These are phyloP conservation scores for Eolophus roseicapilla DNA, from an alignment of 2,113 vertebrate species.

Conservation along the genomic window DNA sequence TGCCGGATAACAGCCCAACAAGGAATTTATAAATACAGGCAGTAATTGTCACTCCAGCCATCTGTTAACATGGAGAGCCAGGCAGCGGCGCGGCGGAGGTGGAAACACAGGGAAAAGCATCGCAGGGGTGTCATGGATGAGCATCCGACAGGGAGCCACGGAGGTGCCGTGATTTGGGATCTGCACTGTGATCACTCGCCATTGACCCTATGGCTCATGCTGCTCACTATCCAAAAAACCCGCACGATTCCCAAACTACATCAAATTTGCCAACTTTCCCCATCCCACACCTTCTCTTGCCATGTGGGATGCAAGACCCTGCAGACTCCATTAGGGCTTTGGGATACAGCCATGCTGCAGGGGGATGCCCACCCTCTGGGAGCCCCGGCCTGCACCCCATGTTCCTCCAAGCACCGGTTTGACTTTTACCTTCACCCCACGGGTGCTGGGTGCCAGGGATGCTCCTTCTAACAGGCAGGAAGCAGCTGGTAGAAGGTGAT, in stretches of 20 bases:
- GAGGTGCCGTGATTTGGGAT: neutral
- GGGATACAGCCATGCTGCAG: accelerated
- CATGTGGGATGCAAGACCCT: accelerated
- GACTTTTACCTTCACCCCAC: neutral
- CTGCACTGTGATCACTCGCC: accelerated
- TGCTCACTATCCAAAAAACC: neutral
- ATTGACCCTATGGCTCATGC: neutral
- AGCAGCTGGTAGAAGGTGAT: neutral
- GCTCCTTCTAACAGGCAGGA: neutral
- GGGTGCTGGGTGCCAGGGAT: accelerated
- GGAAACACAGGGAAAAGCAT: accelerated
- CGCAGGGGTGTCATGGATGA: accelerated
- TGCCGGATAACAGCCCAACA: neutral
- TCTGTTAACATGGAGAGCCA: neutral
- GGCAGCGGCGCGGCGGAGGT: neutral
- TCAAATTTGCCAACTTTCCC: accelerated
- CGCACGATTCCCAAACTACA: accelerated
- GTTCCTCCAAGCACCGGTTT: neutral
- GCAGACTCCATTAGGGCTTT: neutral
- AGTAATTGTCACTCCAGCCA: neutral
- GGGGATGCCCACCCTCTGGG: accelerated
- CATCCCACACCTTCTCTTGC: neutral
- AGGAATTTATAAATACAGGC: neutral
- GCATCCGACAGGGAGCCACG: neutral
- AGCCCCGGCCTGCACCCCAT: accelerated